Evolutionary conservation across 2,113 vertebrate genomes (phyloP).

Genomic region (Fregetta grallaria): DNA sequence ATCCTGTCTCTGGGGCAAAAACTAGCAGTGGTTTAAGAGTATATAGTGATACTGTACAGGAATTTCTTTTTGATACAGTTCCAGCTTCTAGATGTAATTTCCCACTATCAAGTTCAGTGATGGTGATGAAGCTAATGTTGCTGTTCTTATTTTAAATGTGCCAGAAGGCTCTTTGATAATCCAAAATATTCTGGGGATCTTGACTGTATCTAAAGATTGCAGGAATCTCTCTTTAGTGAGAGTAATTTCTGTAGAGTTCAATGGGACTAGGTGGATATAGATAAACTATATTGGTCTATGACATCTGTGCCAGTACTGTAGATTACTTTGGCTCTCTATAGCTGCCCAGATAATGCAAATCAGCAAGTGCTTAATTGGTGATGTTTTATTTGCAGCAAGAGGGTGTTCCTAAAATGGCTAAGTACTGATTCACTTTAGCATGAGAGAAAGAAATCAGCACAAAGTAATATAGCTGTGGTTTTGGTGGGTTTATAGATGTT

Average conservation of each 20-base stretch:
- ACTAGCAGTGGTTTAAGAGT: background rate
- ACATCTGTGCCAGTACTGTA: background rate
- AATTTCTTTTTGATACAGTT: slow-evolving; percentile 10
- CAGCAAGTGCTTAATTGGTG: background rate
- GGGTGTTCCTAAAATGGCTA: background rate
- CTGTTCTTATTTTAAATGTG: slow-evolving; percentile 2
- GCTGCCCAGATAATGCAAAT: background rate
- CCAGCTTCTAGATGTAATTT: slow-evolving; percentile 5
- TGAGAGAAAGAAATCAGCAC: background rate
- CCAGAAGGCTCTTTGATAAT: slow-evolving; percentile 14
- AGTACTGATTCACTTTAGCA: background rate
- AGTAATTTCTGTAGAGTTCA: background rate
- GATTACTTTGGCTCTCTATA: background rate
- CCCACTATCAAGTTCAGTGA: background rate
- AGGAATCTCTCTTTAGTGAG: background rate
- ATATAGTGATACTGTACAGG: background rate
- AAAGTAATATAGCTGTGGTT: background rate
- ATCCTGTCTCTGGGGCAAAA: slow-evolving; percentile 48
- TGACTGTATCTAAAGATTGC: background rate
- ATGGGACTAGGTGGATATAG: background rate
- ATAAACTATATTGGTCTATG: background rate
- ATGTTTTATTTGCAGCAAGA: background rate
- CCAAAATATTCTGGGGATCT: slow-evolving; percentile 16
- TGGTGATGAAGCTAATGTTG: background rate
- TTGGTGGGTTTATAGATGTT: background rate